Evolutionary conservation across 2,888 invertebrate genomes (phyloP), one percentile per base, ranked within the genome.

Genomic region (Automeris io): DNA sequence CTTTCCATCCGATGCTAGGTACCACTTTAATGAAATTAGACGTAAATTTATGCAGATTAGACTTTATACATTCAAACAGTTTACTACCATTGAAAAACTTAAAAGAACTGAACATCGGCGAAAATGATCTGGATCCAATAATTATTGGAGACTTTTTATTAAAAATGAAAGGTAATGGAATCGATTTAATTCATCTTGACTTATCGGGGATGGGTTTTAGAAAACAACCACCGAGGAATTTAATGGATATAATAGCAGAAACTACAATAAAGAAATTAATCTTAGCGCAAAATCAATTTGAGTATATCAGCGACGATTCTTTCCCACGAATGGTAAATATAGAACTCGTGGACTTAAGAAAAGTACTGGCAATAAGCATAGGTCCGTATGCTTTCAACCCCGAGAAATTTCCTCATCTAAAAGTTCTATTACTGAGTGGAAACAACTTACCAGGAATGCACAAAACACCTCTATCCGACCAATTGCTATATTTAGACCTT

Each of bases 281-380:
- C 37, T 54, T 91, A 25, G 73, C 87, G 0, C 64, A 80, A 35
- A 90, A 90, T 54, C 89, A 89, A 49, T 90, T 90, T 51, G 89
- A 89, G 67, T 59, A 78, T 1, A 76, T 91, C 5, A 54, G 57
- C 7, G 72, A 82, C 6, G 69, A 82, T n/a, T 63, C 71, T 2
- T 90, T 91, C 56, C 89, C 90, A 1, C 40, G 37, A 26, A 90
- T 90, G 89, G 65, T 74, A 0, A 86, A 88, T 42, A 66, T 91
- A 37, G 74, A 86, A 52, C 49, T 82, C 1, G 53, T 92, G 26
- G 89, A 91, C 61, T 68, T 92, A 29, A 76, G 87, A 37, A 83
- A 83, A 54, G 87, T 89, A 1, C 67, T 81, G 1, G 77, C 86
- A 8, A 73, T 87, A 23, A 66, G 64, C 11, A 74, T 91, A 24